Evolutionary conservation across 2,888 invertebrate species (phyloP).

Genomic region (Diloba caeruleocephala): DNA sequence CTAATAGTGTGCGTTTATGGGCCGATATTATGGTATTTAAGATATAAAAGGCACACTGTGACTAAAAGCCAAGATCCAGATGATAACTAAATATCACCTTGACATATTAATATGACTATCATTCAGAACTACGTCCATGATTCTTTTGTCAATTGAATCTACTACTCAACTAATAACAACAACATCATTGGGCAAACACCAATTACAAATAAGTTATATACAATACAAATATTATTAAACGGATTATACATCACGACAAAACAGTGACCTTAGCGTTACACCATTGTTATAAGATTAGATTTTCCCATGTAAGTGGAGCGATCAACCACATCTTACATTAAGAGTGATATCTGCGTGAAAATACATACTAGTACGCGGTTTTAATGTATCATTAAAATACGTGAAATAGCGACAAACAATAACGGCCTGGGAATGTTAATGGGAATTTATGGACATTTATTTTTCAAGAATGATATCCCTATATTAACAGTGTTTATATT

Average conservation of each 20-base stretch:
- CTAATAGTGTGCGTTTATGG: too few relatives aligned
- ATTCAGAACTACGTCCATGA: too few relatives aligned
- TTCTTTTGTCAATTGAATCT: too few relatives aligned
- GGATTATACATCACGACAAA: constrained; percentile 53
- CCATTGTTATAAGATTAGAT: constrained; percentile 72
- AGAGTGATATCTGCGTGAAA: constrained; percentile 34
- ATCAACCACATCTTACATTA: constrained; percentile 43
- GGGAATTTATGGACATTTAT: constrained; percentile 40
- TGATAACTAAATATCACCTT: too few relatives aligned
- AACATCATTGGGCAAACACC: too few relatives aligned
- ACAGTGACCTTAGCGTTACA: constrained; percentile 71
- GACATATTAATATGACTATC: too few relatives aligned
- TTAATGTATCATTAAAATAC: constrained; percentile 52
- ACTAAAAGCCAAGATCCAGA: too few relatives aligned
- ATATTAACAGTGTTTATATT: constrained; percentile 10
- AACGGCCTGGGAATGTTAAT: constrained; percentile 51
- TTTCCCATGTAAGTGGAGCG: constrained; percentile 79
- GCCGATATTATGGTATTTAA: too few relatives aligned
- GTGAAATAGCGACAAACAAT: constrained; percentile 40
- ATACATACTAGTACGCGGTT: constrained; percentile 25
- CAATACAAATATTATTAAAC: constrained; percentile 48
- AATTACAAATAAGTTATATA: constrained; percentile 27
- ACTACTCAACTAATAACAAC: too few relatives aligned
- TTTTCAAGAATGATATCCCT: constrained; percentile 16
- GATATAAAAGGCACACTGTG: too few relatives aligned